Evolutionary conservation across 2,888 invertebrate species (phyloP).

Genomic region (Dynastes grantii): DNA sequence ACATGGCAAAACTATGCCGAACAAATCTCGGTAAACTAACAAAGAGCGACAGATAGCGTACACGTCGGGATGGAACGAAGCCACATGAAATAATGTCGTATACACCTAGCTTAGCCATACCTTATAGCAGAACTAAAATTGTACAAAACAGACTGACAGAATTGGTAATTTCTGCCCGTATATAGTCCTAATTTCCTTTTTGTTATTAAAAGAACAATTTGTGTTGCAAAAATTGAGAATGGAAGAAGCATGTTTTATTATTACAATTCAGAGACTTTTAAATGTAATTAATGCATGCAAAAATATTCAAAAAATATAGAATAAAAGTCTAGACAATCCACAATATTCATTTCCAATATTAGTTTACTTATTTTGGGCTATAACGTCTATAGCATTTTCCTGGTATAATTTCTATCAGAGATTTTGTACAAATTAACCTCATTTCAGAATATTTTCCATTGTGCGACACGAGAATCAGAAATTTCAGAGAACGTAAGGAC

Average conservation of each 20-base stretch:
- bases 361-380: too few species aligned
- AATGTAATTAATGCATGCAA: too few species aligned
- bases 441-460: too few species aligned
- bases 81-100: constrained; percentile 38
- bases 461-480: too few species aligned
- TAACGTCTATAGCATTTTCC: too few species aligned
- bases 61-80: constrained; percentile 15
- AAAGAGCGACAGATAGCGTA: constrained; percentile 12
- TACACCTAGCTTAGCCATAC: constrained; percentile 45
- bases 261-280: too few species aligned
- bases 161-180: constrained; percentile 34
- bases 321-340: too few species aligned
- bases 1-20: constrained; percentile 11
- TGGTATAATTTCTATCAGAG: too few species aligned
- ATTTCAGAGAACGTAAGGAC: too few species aligned
- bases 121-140: constrained; percentile 51
- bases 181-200: constrained; percentile 40
- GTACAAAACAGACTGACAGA: constrained; percentile 40
- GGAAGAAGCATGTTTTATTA: neutral
- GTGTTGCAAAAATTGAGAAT: constrained; percentile 21
- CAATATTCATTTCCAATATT: too few species aligned
- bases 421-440: too few species aligned
- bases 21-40: constrained; percentile 19
- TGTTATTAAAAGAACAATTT: constrained; percentile 19
- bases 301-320: too few species aligned